phyloP scores from a whole-genome alignment of 2,888 invertebrate genomes.

The Amaurobius ferox region DNA sequence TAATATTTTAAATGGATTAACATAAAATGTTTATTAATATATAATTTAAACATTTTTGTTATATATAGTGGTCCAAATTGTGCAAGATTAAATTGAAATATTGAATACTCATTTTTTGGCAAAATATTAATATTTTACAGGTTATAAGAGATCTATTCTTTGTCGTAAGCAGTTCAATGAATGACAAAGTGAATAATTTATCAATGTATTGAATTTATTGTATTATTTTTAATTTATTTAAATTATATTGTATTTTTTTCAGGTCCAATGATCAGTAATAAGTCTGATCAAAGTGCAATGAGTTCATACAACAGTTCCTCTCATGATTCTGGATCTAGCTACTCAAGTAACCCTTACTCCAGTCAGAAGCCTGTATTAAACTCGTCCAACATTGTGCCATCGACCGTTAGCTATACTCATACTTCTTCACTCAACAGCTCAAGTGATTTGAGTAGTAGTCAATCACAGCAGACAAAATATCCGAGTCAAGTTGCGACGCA shows the following conservation, averaged over 20 bases:
- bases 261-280: constrained; percentile 62
- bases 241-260: background rate
- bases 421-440: constrained; percentile 38
- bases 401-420: constrained; percentile 55
- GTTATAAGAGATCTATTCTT: too few relatives aligned
- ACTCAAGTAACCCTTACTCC: constrained; percentile 47
- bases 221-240: background rate
- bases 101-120: too few relatives aligned
- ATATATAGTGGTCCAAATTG: too few relatives aligned
- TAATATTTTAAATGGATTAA: too few relatives aligned
- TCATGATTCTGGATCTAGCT: constrained; percentile 51
- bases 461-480: constrained; percentile 55
- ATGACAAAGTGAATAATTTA: too few relatives aligned
- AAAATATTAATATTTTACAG: too few relatives aligned
- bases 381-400: constrained; percentile 61
- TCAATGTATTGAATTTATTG: too few relatives aligned
- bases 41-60: too few relatives aligned
- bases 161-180: too few relatives aligned
- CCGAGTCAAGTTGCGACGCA: constrained; percentile 50
- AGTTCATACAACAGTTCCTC: constrained; percentile 51
- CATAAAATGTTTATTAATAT: too few relatives aligned
- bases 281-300: constrained; percentile 50
- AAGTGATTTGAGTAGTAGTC: constrained; percentile 30
- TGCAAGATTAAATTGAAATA: too few relatives aligned
- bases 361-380: constrained; percentile 65